phyloP scores from a whole-genome alignment of 1,140 invertebrate species.

The fruit fly (Drosophila melanogaster) region Release_6_plus_ISO1_MT NC_004354.4:1715001-1715500 shows the following conservation, averaged over 20 bases:
- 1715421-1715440: constrained; percentile 79
- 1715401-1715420: constrained; percentile 82
- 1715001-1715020: constrained; percentile 55
- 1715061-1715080: background rate
- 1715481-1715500: constrained; percentile 8
- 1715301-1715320: background rate
- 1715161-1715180: constrained; percentile 12
- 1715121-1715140: constrained; percentile 53
- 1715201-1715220: constrained; percentile 19
- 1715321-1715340: constrained; percentile 1
- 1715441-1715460: constrained; percentile 55
- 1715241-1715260: constrained; percentile 78
- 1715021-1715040: constrained; percentile 6
- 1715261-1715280: constrained; percentile 84
- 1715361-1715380: background rate
- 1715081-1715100: constrained; percentile 1
- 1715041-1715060: constrained; percentile 15
- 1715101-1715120: constrained; percentile 33
- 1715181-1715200: constrained; percentile 11
- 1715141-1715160: constrained; percentile 60
- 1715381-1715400: constrained; percentile 57
- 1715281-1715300: constrained; percentile 75
- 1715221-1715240: constrained; percentile 79
- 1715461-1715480: background rate
- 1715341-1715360: constrained; percentile 59